Base-by-base conservation (phyloP, 2,113 vertebrate species). In the Taurulus bubalis region DNA sequence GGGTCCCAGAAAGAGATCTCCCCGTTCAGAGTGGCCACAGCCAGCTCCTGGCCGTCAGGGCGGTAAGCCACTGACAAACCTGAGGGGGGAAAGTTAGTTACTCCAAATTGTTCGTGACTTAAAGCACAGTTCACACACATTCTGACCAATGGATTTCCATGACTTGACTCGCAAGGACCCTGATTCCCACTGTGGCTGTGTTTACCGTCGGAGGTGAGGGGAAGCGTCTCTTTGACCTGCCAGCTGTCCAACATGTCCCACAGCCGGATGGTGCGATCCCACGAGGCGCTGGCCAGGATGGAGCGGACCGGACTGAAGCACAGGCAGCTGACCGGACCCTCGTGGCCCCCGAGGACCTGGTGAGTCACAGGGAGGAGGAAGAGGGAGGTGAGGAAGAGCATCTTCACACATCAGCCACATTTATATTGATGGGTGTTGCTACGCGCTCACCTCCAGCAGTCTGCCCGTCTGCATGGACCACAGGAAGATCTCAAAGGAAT, bases 171-270 rank as follows among this genome's bases (percentile, higher is more conserved):
- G n/a, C n/a, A n/a, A n/a, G n/a, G n/a, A n/a, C n/a, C n/a, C n/a
- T n/a, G 12, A 1, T 58, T 26, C 11, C 6, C 12, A 15, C 28
- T 3, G 60, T 6, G 32, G 14, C 11, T 9, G 16, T 8, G 20
- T 64, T 93, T 93, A 99, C 98, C 98, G 2, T 99, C 98, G 0
- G 97, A 95, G 38, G 91, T 95, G 64, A 99, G 78, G 4, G 74
- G 64, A 1, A 99, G 93, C 0, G 96, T 97, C 83, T 99, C 98
- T 55, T 96, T 98, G 75, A 96, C 96, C 82, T 96, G 96, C 98
- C 98, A 99, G 94, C 97, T 99, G 94, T 99, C 96, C n/a, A 92
- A 80, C 97, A 99, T 98, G 94, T 99, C 97, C 98, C 98, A 99
- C 58, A 99, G 91, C 3, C 96, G 95, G 53, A 99, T 94, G 0